Evolutionary conservation across 2,797 vertebrate species (phyloP).

Genomic region (Aselliscus stoliczkanus): DNA sequence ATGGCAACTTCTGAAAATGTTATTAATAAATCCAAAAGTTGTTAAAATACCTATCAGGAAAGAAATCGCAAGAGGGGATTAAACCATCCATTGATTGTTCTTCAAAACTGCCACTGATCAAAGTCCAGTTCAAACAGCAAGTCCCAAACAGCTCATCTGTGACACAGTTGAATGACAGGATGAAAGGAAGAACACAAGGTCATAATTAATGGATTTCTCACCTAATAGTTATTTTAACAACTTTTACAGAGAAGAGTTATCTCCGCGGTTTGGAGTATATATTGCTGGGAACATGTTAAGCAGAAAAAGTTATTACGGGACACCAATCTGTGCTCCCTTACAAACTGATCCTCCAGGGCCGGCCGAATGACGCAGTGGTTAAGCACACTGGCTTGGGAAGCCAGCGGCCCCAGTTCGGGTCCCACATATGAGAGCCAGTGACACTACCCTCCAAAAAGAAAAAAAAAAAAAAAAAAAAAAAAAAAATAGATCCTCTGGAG

Average conservation of each 20-base stretch:
- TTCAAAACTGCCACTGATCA: slow-evolving; percentile 42
- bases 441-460: too few relatives aligned
- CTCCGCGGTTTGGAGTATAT: background rate
- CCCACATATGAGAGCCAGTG: too few relatives aligned
- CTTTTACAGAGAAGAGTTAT: slow-evolving; percentile 15
- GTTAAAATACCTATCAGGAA: slow-evolving; percentile 59
- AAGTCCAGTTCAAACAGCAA: slow-evolving; percentile 45
- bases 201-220: background rate
- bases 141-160: slow-evolving; percentile 30
- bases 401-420: too few relatives aligned
- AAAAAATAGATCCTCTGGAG: background rate
- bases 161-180: slow-evolving; percentile 5
- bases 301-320: background rate
- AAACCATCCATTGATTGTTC: slow-evolving; percentile 38
- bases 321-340: background rate
- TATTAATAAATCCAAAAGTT: slow-evolving; percentile 46
- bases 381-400: too few relatives aligned
- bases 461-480: too few relatives aligned
- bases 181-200: slow-evolving; percentile 34
- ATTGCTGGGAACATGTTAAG: background rate
- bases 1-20: slow-evolving; percentile 26
- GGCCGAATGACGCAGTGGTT: too few relatives aligned
- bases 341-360: background rate
- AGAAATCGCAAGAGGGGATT: slow-evolving; percentile 47
- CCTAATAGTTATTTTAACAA: slow-evolving; percentile 47